These are phyloP conservation scores for Bombycilla garrulus DNA, from an alignment of 2,113 vertebrate species.

Conservation along the genomic window DNA sequence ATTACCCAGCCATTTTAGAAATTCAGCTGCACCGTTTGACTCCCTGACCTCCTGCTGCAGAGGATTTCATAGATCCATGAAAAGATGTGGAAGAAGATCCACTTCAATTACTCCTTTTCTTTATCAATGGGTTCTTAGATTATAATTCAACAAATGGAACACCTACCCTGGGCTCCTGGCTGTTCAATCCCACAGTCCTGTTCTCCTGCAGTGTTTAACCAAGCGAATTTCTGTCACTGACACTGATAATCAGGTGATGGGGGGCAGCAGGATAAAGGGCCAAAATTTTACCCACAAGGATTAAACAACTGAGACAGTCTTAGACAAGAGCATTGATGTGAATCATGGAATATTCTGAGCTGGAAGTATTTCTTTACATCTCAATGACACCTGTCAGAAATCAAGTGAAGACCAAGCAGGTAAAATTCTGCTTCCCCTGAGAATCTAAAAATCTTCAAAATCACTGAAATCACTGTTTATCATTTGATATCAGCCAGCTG, in stretches of 20 bases:
- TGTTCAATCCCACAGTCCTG: background rate
- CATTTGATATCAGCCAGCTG: background rate
- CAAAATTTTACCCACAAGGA: background rate
- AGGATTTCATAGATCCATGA: background rate
- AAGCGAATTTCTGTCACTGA: background rate
- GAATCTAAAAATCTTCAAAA: background rate
- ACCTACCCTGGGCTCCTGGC: background rate
- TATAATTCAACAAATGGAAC: background rate
- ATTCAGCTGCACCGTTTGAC: background rate
- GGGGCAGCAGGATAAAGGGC: background rate
- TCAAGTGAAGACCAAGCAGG: background rate
- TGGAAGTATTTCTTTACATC: background rate
- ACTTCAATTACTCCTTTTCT: background rate
- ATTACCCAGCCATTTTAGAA: background rate
- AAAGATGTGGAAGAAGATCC: background rate
- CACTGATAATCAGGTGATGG: background rate
- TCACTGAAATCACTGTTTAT: background rate
- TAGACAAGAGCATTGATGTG: background rate
- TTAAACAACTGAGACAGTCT: background rate
- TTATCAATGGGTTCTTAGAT: background rate
- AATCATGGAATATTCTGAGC: background rate
- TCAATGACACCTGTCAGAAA: background rate
- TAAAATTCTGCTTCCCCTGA: background rate
- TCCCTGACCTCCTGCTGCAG: background rate
- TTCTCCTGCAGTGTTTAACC: background rate